Evolutionary conservation across 2,113 vertebrate species (phyloP).

Genomic region (Ursus arctos): DNA sequence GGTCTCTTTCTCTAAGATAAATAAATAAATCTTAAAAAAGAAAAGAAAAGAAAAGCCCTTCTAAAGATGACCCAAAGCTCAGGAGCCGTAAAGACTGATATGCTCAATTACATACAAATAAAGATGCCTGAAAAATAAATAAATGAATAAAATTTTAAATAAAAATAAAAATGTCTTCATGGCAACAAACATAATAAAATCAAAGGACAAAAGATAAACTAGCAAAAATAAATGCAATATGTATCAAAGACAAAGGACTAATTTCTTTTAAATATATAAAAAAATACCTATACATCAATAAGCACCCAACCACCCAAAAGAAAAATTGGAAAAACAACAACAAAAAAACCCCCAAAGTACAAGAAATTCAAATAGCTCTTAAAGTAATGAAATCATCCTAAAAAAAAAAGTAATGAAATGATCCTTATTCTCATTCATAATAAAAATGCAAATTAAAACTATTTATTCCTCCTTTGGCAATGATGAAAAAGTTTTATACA

Average conservation of each 20-base stretch:
- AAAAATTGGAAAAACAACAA: background rate
- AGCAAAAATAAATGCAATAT: background rate
- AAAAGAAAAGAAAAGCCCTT: background rate
- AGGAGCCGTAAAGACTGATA: background rate
- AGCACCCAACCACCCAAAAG: background rate
- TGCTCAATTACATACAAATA: background rate
- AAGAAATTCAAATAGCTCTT: constrained; percentile 12
- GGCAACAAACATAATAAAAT: constrained; percentile 5
- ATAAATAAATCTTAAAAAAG: background rate
- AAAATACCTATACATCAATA: background rate
- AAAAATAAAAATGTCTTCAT: background rate
- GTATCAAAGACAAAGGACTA: background rate
- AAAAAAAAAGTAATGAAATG: constrained; percentile 36
- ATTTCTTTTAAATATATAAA: background rate
- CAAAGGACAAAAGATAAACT: background rate
- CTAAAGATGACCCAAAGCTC: constrained; percentile 7
- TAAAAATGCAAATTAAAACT: constrained; percentile 28
- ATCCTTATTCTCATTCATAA: constrained; percentile 40
- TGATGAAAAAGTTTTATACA: background rate
- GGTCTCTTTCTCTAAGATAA: background rate
- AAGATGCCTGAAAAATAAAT: background rate
- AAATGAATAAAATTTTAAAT: background rate
- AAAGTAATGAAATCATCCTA: constrained; percentile 29
- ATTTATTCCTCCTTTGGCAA: background rate
- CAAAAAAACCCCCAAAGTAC: background rate